Evolutionary conservation across 2,113 vertebrate species (phyloP).

Genomic region (Cavia porcellus): DNA sequence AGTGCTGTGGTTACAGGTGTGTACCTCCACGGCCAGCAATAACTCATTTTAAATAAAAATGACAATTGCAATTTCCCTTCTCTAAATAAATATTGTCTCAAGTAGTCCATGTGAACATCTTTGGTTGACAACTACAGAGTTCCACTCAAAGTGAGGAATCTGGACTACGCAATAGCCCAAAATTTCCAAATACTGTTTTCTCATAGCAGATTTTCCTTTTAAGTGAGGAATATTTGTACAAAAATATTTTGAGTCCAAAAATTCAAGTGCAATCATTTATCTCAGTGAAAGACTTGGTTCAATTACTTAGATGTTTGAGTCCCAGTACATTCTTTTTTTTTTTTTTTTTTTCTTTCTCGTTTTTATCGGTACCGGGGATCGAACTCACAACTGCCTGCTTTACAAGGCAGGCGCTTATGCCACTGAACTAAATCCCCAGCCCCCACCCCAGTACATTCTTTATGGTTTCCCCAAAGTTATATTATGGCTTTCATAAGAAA

Average conservation of each 20-base stretch:
- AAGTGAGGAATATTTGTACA: conserved; percentile 92
- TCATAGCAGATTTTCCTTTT: conserved; percentile 91
- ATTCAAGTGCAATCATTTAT: conserved; percentile 92
- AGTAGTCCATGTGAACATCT: conserved; percentile 91
- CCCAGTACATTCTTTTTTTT: conserved; percentile 80
- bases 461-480: conserved; percentile 79
- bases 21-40: too few species aligned
- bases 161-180: conserved; percentile 95
- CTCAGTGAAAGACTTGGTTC: conserved; percentile 88
- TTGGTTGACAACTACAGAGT: conserved; percentile 95
- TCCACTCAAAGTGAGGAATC: conserved; percentile 97
- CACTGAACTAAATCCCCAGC: too few species aligned
- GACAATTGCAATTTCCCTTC: conserved; percentile 67
- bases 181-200: conserved; percentile 94
- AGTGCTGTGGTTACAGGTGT: too few species aligned
- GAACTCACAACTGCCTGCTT: too few species aligned
- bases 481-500: conserved; percentile 87
- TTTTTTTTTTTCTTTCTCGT: too few species aligned
- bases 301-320: conserved; percentile 59
- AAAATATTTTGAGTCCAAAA: conserved; percentile 92
- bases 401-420: too few species aligned
- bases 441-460: conserved; percentile 79
- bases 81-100: conserved; percentile 91
- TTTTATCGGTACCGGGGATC: too few species aligned
- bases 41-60: conserved; percentile 68